A percentile compares a stretch with the other conserved stretches of the same genome.
phyloP scores from a whole-genome alignment of 2,888 invertebrate genomes.

The Saturnia japonica region DNA sequence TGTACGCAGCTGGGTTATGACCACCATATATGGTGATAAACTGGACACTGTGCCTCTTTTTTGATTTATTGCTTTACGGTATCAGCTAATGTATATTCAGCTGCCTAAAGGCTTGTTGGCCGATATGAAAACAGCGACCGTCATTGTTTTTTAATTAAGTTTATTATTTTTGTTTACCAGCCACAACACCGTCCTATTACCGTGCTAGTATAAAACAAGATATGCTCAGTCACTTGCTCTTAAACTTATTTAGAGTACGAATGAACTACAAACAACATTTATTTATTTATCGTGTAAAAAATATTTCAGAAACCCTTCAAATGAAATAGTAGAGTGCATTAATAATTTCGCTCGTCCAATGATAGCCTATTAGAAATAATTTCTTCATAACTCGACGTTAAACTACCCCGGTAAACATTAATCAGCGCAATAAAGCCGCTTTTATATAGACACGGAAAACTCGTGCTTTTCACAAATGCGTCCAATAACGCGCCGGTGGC shows the following conservation, averaged over 20 bases:
- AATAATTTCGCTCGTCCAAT: constrained; percentile 12
- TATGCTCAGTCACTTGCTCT: no score
- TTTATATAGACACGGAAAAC: constrained; percentile 46
- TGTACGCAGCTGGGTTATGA: no score
- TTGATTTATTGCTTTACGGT: no score
- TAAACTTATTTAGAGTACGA: neutral
- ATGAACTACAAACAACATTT: neutral
- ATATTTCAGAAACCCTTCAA: neutral
- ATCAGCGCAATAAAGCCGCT: constrained; percentile 57
- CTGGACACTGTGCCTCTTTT: no score
- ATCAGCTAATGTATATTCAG: no score
- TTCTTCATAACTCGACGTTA: constrained; percentile 21
- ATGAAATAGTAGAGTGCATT: neutral
- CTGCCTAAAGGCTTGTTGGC: no score
- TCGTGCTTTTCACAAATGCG: constrained; percentile 61
- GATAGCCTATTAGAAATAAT: constrained; percentile 17
- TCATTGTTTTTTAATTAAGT: no score
- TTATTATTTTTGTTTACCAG: no score
- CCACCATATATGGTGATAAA: no score
- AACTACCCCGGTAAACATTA: constrained; percentile 54
- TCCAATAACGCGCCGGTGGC: constrained; percentile 52
- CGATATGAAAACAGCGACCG: no score
- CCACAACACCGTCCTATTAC: no score
- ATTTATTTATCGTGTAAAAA: neutral
- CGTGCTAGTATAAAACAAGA: no score